These are phyloP conservation scores for Spilogale gracilis DNA, from an alignment of 2,113 vertebrate genomes.

Conservation along the genomic window DNA sequence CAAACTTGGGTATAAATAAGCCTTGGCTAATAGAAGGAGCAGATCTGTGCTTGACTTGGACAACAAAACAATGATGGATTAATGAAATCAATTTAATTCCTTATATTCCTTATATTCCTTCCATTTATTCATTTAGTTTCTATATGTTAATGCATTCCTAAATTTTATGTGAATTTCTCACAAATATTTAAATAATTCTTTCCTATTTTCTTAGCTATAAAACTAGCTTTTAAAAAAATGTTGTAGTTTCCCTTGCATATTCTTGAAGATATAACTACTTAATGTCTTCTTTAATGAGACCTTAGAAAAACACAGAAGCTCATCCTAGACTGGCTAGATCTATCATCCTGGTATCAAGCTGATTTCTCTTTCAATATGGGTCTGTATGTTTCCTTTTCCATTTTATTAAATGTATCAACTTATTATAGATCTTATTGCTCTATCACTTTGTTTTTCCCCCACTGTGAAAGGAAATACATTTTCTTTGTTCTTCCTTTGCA, in stretches of 20 bases:
- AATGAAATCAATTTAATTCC: constrained; percentile 40
- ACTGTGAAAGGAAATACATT: constrained; percentile 52
- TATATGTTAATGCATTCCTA: constrained; percentile 46
- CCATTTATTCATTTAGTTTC: constrained; percentile 56
- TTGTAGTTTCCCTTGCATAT: neutral
- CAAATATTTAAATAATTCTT: constrained; percentile 60
- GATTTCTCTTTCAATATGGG: constrained; percentile 9
- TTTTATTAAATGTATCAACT: constrained; percentile 41
- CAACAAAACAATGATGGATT: neutral
- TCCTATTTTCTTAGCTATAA: neutral
- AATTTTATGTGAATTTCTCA: constrained; percentile 60
- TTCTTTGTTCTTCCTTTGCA: constrained; percentile 66
- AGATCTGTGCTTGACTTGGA: neutral
- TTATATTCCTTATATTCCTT: neutral
- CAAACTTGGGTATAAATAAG: constrained; percentile 1
- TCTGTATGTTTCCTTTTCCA: neutral
- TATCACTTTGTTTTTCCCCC: constrained; percentile 41
- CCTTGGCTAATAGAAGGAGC: neutral
- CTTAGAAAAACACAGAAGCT: constrained; percentile 26
- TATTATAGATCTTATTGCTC: neutral
- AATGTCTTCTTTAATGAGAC: neutral
- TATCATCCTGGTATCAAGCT: neutral
- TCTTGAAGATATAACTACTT: neutral
- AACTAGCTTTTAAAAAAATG: constrained; percentile 31
- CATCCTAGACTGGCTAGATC: neutral